Conservation (phyloP, 2,888 invertebrate species). For the Unio delphinus region DNA sequence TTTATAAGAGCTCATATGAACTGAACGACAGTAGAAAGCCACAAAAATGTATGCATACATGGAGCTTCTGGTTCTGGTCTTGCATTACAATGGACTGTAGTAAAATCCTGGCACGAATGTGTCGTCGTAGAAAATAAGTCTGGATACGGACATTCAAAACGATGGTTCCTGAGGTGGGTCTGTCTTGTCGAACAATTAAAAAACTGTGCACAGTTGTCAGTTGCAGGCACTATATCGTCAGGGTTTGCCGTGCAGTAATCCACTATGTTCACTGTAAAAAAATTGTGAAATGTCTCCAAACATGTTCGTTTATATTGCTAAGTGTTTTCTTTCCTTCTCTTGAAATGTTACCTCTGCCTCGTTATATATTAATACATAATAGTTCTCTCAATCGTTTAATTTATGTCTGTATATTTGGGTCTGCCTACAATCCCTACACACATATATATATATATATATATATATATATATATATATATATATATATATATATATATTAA, state of each 20-base stretch:
- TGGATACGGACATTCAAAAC: constrained; percentile 50
- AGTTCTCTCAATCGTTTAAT: too few relatives aligned
- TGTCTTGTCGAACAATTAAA: constrained; percentile 26
- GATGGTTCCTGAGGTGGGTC: constrained; percentile 6
- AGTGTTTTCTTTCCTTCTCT: too few relatives aligned
- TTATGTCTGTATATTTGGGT: too few relatives aligned
- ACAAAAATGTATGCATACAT: constrained; percentile 33
- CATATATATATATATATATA: too few relatives aligned
- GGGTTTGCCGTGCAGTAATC: constrained; percentile 35
- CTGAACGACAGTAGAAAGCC: too few relatives aligned
- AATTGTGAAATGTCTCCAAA: too few relatives aligned
- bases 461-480: too few relatives aligned
- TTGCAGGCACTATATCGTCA: constrained; percentile 21
- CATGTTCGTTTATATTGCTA: too few relatives aligned
- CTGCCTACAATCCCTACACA: too few relatives aligned
- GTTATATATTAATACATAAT: too few relatives aligned
- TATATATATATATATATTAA: too few relatives aligned
- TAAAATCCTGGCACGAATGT: constrained; percentile 35
- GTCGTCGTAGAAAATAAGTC: constrained; percentile 40
- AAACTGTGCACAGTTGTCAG: constrained; percentile 34
- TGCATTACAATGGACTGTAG: constrained; percentile 37
- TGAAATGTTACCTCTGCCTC: too few relatives aligned
- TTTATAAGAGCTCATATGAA: not conserved
- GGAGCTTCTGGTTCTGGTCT: constrained; percentile 43
- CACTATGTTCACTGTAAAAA: constrained; percentile 30